phyloP scores from a whole-genome alignment of 2,113 vertebrate species.

The Turdus rufiventris region DNA sequence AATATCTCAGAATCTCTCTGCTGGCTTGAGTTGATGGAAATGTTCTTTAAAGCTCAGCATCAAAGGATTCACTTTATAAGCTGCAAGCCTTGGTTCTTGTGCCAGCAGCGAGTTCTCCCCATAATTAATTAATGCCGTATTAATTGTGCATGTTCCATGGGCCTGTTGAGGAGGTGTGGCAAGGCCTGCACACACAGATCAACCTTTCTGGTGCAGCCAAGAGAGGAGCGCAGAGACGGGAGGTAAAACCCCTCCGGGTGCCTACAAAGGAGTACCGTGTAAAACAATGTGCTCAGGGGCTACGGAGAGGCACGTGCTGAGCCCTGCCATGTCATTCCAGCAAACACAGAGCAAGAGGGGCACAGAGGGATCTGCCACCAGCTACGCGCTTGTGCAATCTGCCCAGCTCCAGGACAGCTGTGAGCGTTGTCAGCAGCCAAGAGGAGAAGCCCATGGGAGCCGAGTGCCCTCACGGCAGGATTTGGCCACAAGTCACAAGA shows the following conservation, averaged over 20 bases:
- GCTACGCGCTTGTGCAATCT: slow-evolving; percentile 6
- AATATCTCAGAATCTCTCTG: slow-evolving; percentile 49
- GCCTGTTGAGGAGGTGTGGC: neutral
- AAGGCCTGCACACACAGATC: neutral
- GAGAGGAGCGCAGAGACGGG: neutral
- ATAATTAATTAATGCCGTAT: slow-evolving; percentile 69
- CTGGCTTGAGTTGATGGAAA: slow-evolving; percentile 61
- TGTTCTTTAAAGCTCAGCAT: slow-evolving; percentile 61
- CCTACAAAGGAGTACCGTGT: neutral
- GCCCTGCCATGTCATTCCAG: neutral
- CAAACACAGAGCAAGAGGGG: rapidly evolving
- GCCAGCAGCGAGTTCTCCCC: slow-evolving; percentile 46
- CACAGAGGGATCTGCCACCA: neutral
- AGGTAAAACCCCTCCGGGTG: neutral
- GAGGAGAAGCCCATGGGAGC: neutral
- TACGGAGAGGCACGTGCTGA: neutral
- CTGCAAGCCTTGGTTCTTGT: slow-evolving; percentile 62
- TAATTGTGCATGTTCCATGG: slow-evolving; percentile 62
- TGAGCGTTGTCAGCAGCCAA: neutral
- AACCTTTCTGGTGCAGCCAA: neutral
- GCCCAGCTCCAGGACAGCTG: neutral
- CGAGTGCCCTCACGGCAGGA: neutral
- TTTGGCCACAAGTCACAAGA: neutral
- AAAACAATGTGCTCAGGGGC: neutral
- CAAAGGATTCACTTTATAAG: slow-evolving; percentile 70